Evolutionary conservation across 2,888 invertebrate species (phyloP).

Genomic region (Lithophane socia): DNA sequence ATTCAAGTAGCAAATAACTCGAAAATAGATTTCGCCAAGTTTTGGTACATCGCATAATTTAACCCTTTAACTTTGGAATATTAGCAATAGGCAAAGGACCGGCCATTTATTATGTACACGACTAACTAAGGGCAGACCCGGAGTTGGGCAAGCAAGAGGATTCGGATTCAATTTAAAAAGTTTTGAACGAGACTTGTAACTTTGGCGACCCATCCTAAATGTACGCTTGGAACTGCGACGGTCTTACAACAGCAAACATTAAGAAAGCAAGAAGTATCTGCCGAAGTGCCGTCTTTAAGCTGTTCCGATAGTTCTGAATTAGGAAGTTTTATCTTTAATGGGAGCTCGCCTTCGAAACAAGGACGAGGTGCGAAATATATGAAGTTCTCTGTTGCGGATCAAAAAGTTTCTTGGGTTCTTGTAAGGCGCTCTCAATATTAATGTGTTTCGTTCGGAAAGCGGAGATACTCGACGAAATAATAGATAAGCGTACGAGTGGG

Average conservation of each 20-base stretch:
- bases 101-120: slow-evolving; percentile 78
- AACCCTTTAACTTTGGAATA: slow-evolving; percentile 58
- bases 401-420: slow-evolving; percentile 23
- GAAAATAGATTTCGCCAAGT: slow-evolving; percentile 58
- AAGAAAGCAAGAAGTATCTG: slow-evolving; percentile 61
- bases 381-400: slow-evolving; percentile 24
- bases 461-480: slow-evolving; percentile 36
- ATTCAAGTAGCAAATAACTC: slow-evolving; percentile 50
- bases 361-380: slow-evolving; percentile 43
- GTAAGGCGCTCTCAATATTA: slow-evolving; percentile 34
- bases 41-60: slow-evolving; percentile 50
- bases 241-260: slow-evolving; percentile 62
- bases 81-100: slow-evolving; percentile 63
- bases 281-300: slow-evolving; percentile 53
- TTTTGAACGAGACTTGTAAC: slow-evolving; percentile 74
- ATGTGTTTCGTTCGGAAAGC: slow-evolving; percentile 12
- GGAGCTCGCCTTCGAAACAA: slow-evolving; percentile 23
- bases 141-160: slow-evolving; percentile 68
- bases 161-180: slow-evolving; percentile 83
- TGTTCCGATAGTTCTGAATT: slow-evolving; percentile 60
- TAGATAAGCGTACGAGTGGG: slow-evolving; percentile 21
- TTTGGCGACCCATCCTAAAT: slow-evolving; percentile 68
- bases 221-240: slow-evolving; percentile 67
- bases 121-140: slow-evolving; percentile 66
- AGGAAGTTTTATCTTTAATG: slow-evolving; percentile 62